Percentiles rank a stretch among this genome's conserved stretches.
phyloP scores from a whole-genome alignment of 2,113 vertebrate species.

The Coregonus clupeaformis region DNA sequence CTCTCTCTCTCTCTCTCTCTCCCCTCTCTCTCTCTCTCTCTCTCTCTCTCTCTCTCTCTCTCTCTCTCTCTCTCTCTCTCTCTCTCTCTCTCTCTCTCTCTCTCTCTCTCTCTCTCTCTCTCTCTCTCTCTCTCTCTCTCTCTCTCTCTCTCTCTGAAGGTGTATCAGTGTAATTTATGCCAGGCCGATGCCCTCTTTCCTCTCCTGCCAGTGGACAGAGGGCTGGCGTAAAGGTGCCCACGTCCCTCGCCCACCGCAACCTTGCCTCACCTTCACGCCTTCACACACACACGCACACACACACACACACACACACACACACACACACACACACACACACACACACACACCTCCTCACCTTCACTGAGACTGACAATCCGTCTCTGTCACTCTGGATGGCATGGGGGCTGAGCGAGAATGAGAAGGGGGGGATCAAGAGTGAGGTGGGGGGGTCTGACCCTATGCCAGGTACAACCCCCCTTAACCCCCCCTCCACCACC shows the following conservation, averaged over 20 bases:
- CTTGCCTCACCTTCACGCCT: conserved; percentile 76
- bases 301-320: not conserved
- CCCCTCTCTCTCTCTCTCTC: not conserved
- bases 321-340: no score
- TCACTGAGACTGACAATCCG: conserved; percentile 50
- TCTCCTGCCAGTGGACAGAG: conserved; percentile 62
- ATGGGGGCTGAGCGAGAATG: conserved; percentile 20
- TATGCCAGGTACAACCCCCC: not conserved
- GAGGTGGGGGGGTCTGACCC: not conserved
- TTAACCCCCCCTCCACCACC: not conserved
- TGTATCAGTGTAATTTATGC: conserved; percentile 46
- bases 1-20: conserved; percentile 20
- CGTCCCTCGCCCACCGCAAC: conserved; percentile 67
- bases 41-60: not conserved
- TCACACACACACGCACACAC: not conserved
- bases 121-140: not conserved
- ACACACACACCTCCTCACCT: conserved; percentile 36
- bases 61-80: not conserved
- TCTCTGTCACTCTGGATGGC: conserved; percentile 47
- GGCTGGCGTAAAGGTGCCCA: conserved; percentile 62
- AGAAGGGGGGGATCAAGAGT: not conserved
- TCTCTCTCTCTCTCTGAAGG: conserved; percentile 42
- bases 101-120: not conserved
- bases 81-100: not conserved
- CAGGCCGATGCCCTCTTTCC: conserved; percentile 66